Percentiles rank a stretch among this genome's conserved stretches.
phyloP scores from a whole-genome alignment of 2,888 invertebrate genomes.

The Apotomis turbidana region DNA sequence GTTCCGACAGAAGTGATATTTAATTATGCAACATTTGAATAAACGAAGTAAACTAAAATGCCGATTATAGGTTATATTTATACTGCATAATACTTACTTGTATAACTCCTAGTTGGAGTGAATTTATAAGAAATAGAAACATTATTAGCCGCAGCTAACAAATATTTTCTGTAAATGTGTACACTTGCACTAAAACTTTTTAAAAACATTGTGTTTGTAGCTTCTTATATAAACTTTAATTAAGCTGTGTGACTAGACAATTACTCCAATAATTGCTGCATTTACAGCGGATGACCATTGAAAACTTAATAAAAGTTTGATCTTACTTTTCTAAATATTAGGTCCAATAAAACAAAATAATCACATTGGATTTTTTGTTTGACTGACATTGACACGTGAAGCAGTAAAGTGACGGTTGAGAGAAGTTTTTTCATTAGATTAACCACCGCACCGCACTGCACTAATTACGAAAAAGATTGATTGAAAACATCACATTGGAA shows the following conservation, averaged over 20 bases:
- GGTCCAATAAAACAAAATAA: too few species aligned
- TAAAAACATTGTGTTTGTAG: constrained; percentile 20
- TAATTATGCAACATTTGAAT: neutral
- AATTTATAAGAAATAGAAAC: neutral
- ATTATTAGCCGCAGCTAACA: constrained; percentile 9
- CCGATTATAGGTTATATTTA: constrained; percentile 1
- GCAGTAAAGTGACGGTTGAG: neutral
- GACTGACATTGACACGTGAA: constrained; percentile 9
- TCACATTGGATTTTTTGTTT: too few species aligned
- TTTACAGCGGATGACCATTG: too few species aligned
- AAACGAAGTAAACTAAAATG: neutral
- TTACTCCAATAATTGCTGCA: too few species aligned
- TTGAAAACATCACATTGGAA: too few species aligned
- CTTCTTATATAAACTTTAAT: neutral
- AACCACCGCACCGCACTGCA: neutral
- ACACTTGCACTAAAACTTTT: constrained; percentile 22
- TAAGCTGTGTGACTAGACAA: too few species aligned
- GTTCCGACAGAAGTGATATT: neutral
- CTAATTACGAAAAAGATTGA: too few species aligned
- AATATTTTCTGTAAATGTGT: constrained; percentile 22
- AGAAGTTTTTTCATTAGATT: constrained; percentile 1
- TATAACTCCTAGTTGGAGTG: constrained; percentile 9
- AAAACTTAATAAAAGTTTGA: too few species aligned
- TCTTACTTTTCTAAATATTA: too few species aligned
- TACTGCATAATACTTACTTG: constrained; percentile 18